Conservation (phyloP, 2,888 invertebrate species). For the Zeuzera pyrina region DNA sequence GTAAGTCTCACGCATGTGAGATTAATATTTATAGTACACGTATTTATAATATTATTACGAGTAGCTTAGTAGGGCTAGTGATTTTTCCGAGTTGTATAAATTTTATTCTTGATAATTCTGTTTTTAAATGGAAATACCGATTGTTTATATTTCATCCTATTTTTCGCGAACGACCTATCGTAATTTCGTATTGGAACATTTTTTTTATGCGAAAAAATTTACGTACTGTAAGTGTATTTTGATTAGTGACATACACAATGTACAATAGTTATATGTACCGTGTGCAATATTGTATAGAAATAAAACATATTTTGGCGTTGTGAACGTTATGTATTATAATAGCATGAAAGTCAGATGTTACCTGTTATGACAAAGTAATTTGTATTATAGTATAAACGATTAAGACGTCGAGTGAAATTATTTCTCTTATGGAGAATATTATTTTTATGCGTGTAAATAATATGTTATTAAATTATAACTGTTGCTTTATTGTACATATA, state of each 20-base stretch:
- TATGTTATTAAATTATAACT: conserved; percentile 67
- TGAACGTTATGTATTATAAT: conserved; percentile 66
- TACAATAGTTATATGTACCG: conserved; percentile 62
- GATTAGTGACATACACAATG: conserved; percentile 24
- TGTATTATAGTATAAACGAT: conserved; percentile 57
- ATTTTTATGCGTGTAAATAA: conserved; percentile 56
- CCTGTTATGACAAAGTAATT: conserved; percentile 71
- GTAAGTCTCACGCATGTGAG: conserved; percentile 52
- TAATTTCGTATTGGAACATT: too few relatives aligned
- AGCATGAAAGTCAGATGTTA: conserved; percentile 72
- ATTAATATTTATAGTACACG: conserved; percentile 47
- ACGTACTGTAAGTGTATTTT: neutral
- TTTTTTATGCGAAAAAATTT: too few relatives aligned
- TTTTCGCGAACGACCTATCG: too few relatives aligned
- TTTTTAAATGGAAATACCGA: too few relatives aligned
- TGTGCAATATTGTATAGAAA: conserved; percentile 72
- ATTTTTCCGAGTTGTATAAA: conserved; percentile 52
- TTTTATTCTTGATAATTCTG: conserved; percentile 36
- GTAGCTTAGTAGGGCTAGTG: conserved; percentile 61
- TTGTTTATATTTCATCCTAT: too few relatives aligned
- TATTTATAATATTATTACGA: conserved; percentile 41
- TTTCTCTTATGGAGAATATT: conserved; percentile 41
- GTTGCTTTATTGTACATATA: conserved; percentile 67
- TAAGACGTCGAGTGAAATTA: conserved; percentile 36
- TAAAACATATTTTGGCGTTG: conserved; percentile 66